Evolutionary conservation across 2,797 vertebrate genomes (phyloP), one percentile per base, ranked within the genome.

Genomic region (Apodemus agrarius): DNA sequence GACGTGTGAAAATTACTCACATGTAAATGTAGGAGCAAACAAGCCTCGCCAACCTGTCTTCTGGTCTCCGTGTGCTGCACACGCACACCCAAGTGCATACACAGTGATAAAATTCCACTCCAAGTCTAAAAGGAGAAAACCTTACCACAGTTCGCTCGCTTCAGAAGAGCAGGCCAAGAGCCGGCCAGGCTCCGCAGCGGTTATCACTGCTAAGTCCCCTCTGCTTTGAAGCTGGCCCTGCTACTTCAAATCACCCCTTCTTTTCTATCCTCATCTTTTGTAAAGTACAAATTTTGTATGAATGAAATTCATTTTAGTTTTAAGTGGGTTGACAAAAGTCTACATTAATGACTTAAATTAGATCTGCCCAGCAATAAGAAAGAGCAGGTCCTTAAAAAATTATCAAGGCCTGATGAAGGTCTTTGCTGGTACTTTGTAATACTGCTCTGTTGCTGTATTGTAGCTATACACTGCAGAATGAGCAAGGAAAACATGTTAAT

Each of bases 281-380:
- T 29, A 91, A 89, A 81, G 61, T 87, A 34, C 16, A 34, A 6
- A 43, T 93, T 65, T 11, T 69, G 87, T 12, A 22, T 40, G 17
- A 95, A 46, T 54, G 1, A 95, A 94, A 96, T 76, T 76, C 37
- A 40, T 89, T 79, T 67, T 79, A 78, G 94, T 82, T 75, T 84
- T 93, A 89, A 72, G 52, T 87, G 65, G 43, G 49, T 90, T 46
- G 74, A 65, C 9, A 54, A 85, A 54, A 59, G 11, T 61, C 37
- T 91, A 93, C 69, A 90, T 59, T 65, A 90, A 21, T 74, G 57
- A 95, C n/a, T 75, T 82, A 49, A 61, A 46, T 4, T 4, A 52
- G 16, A 43, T 29, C 81, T 75, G 81, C 4, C 69, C 80, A 95
- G 72, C 37, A 89, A 3, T 78, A 49, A 40, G 34, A 43, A 19